Evolutionary conservation across 1,140 invertebrate species (phyloP), one percentile per base, ranked within the genome.

Genomic region (Atta colombica): DNA sequence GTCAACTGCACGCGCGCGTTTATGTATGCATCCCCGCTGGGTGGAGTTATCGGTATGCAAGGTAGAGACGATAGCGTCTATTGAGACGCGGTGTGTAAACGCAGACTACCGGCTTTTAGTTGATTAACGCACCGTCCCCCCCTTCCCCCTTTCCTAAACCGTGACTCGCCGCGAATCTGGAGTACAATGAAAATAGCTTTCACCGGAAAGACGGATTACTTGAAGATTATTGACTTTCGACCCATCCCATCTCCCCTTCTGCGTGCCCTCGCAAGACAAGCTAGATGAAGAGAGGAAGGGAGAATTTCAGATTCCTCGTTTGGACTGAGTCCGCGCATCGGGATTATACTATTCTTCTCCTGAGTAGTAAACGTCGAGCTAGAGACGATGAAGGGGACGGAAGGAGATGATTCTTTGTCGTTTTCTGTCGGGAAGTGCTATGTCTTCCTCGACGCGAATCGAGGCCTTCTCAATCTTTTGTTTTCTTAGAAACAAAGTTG

Each of bases 81-180:
- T 87, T 86, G 90, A 93, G 92, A 93, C 90, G 90, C 89, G 89
- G 87, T 92, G 88, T 89, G 93, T 87, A 93, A 94, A 94, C 92
- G 71, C 75, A 90, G 91, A 93, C 91, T 90, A 91, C 74, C 68
- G 65, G 93, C 92, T 94, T 93, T 94, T 94, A 93, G 93, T 94
- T 94, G 93, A 94, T 93, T 93, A 93, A 92, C 89, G 91, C 90
- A 91, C 92, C 85, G 82, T 68, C 45, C 14, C 7, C 35, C 75
- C 78, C 39, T 53, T 58, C 77, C 74, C 60, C 61, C 65, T 58
- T 75, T 77, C 63, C 16, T 61, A 65, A 81, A 81, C 60, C 82
- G 72, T 82, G 88, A 90, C 85, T 85, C 80, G 71, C 45, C 88
- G 61, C 78, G 88, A 90, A 86, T 93, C 92, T 88, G 68, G 84